Evolutionary conservation across 2,888 invertebrate genomes (phyloP).

Genomic region (Aphodius sticticus): DNA sequence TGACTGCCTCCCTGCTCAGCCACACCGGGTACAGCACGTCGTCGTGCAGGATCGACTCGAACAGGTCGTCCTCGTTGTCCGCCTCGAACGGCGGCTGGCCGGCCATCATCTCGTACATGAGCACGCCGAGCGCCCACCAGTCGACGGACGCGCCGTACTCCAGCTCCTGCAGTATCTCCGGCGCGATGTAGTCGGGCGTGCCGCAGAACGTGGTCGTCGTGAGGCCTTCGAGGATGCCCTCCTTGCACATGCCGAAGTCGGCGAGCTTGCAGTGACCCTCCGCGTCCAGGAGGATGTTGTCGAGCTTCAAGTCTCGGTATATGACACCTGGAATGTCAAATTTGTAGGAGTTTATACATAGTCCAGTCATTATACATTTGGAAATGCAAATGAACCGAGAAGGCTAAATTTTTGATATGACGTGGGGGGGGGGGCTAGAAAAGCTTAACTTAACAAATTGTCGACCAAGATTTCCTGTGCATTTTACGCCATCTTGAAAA

Average conservation of each 20-base stretch:
- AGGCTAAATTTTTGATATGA: too few relatives aligned
- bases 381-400: too few relatives aligned
- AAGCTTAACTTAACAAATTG: too few relatives aligned
- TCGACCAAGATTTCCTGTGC: too few relatives aligned
- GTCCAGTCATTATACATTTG: too few relatives aligned
- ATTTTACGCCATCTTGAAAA: too few relatives aligned
- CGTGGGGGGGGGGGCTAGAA: too few relatives aligned
- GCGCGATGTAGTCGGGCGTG: slow-evolving; percentile 99
- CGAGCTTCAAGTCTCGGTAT: slow-evolving; percentile 97
- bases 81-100: slow-evolving; percentile 99
- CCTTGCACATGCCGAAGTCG: slow-evolving; percentile 99
- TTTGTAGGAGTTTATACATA: slow-evolving; percentile 59
- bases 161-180: slow-evolving; percentile 69
- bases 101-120: slow-evolving; percentile 99
- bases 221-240: slow-evolving; percentile 85
- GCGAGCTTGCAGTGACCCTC: slow-evolving; percentile 96
- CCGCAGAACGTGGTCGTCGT: slow-evolving; percentile 98
- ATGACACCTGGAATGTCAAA: slow-evolving; percentile 75
- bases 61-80: slow-evolving; percentile 99
- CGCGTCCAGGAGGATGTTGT: slow-evolving; percentile 96
- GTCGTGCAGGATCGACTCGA: slow-evolving; percentile 97
- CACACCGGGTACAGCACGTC: slow-evolving; percentile 99
- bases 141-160: slow-evolving; percentile 89
- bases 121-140: slow-evolving; percentile 98
- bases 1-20: slow-evolving; percentile 90